Conservation (phyloP, 2,113 vertebrate genomes). For the Passerina amoena region DNA sequence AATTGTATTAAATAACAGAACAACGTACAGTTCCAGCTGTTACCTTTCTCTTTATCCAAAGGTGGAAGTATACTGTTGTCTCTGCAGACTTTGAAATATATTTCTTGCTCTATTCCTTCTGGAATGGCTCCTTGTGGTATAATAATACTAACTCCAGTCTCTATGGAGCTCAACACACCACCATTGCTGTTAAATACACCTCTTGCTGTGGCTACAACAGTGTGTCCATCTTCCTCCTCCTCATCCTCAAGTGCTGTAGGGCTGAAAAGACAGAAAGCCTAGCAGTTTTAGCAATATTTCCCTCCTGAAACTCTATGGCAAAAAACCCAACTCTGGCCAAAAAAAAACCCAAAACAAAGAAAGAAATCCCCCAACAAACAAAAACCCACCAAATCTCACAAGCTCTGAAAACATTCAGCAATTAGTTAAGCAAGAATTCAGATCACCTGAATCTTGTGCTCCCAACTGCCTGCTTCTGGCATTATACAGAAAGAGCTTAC, state of each 20-base stretch:
- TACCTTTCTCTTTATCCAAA: slow-evolving; percentile 98
- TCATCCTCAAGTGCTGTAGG: slow-evolving; percentile 93
- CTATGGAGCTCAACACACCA: slow-evolving; percentile 95
- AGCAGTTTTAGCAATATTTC: background rate
- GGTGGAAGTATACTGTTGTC: slow-evolving; percentile 99
- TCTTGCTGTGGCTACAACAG: slow-evolving; percentile 94
- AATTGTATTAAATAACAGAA: background rate
- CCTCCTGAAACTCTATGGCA: background rate
- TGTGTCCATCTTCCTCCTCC: slow-evolving; percentile 96
- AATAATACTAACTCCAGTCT: slow-evolving; percentile 98
- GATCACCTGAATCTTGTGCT: background rate
- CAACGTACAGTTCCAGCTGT: background rate
- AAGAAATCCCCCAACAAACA: background rate
- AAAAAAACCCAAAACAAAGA: background rate
- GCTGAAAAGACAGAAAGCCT: slow-evolving; percentile 69
- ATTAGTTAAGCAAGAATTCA: background rate
- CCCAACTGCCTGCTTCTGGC: background rate
- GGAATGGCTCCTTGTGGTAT: slow-evolving; percentile 98
- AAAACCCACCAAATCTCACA: background rate
- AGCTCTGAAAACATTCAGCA: background rate
- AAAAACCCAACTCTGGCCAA: background rate
- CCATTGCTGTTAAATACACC: slow-evolving; percentile 97
- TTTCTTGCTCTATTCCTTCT: slow-evolving; percentile 95
- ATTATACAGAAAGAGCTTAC: background rate
- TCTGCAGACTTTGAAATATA: slow-evolving; percentile 99